These are phyloP conservation scores for Pagetopsis macropterus DNA, from an alignment of 2,797 vertebrate genomes.

Conservation along the genomic window DNA sequence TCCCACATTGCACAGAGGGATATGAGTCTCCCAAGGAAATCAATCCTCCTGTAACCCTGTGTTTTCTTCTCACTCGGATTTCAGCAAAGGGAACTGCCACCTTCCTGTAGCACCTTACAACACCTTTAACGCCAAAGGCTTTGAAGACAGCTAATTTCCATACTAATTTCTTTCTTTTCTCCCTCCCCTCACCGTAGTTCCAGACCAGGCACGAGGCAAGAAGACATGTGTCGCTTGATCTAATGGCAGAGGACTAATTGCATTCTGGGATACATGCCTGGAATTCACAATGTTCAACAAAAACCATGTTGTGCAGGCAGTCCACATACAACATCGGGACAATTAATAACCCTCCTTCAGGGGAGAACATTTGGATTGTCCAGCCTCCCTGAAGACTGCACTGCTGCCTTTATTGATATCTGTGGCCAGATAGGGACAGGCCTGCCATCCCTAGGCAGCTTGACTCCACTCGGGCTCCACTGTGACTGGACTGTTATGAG, in stretches of 20 bases:
- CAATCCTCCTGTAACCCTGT: constrained; percentile 73
- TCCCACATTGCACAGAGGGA: constrained; percentile 76
- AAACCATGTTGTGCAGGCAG: constrained; percentile 69
- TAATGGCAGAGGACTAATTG: constrained; percentile 83
- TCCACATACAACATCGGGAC: constrained; percentile 74
- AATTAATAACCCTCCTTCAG: constrained; percentile 81
- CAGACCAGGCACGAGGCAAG: constrained; percentile 70
- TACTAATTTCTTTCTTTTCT: constrained; percentile 85
- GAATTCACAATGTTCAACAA: constrained; percentile 77
- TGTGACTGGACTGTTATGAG: constrained; percentile 81
- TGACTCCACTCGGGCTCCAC: constrained; percentile 73
- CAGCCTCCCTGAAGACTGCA: constrained; percentile 68
- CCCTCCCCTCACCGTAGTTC: constrained; percentile 69
- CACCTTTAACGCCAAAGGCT: constrained; percentile 82
- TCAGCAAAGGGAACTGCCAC: constrained; percentile 78
- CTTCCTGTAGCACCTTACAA: constrained; percentile 76
- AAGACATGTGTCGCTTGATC: constrained; percentile 83
- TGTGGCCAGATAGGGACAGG: constrained; percentile 76
- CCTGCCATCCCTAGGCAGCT: constrained; percentile 73
- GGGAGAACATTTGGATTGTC: constrained; percentile 74
- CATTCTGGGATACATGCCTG: constrained; percentile 80
- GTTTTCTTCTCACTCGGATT: constrained; percentile 72
- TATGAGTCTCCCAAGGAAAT: constrained; percentile 78
- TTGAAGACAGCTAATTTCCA: constrained; percentile 86
- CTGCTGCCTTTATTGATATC: constrained; percentile 82